These are phyloP conservation scores for Morone saxatilis DNA, from an alignment of 2,113 vertebrate genomes.

Conservation along the genomic window DNA sequence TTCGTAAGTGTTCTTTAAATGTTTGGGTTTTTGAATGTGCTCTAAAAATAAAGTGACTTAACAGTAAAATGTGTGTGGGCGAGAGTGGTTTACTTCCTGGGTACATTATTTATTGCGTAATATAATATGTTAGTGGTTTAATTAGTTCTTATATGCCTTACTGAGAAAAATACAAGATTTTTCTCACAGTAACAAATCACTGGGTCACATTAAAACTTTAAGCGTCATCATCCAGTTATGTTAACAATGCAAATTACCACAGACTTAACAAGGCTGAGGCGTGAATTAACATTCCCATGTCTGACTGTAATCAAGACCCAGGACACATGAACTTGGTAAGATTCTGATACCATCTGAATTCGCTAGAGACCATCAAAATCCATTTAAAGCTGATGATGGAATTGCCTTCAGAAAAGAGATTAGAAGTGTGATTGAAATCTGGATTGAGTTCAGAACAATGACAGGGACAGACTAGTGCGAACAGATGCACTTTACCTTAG, in stretches of 20 bases:
- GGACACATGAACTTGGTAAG: neutral
- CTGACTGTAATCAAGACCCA: constrained; percentile 21
- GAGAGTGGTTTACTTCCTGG: neutral
- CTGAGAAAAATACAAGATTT: neutral
- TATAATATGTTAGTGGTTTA: neutral
- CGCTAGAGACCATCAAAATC: neutral
- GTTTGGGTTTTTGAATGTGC: neutral
- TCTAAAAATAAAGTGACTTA: neutral
- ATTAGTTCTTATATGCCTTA: constrained; percentile 1
- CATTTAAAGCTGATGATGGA: neutral
- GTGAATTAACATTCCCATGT: constrained; percentile 32
- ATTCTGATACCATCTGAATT: neutral
- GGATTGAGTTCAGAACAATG: neutral
- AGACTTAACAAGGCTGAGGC: constrained; percentile 15
- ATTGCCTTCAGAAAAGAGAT: neutral
- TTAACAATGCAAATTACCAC: constrained; percentile 23
- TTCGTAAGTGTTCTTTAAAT: neutral
- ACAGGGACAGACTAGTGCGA: neutral
- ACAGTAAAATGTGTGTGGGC: neutral
- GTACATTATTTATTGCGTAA: neutral
- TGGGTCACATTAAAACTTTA: neutral
- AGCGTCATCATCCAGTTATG: constrained; percentile 1
- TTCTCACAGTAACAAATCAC: neutral
- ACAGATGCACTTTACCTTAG: neutral
- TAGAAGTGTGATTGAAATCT: neutral